Evolutionary conservation across 2,797 vertebrate genomes (phyloP).

Genomic region (Peromyscus nudipes): DNA sequence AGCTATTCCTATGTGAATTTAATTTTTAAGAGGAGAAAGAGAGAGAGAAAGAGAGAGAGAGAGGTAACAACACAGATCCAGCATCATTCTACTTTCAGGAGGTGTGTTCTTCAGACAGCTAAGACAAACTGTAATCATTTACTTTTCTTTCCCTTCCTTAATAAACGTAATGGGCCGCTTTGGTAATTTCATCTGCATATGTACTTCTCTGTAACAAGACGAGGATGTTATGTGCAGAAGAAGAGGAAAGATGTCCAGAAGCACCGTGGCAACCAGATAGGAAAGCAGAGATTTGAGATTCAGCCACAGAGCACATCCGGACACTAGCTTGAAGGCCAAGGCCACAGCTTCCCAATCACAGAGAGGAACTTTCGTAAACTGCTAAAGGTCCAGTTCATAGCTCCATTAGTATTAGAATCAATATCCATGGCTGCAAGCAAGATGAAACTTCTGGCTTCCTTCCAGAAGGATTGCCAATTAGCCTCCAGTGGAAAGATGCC

Average conservation of each 20-base stretch:
- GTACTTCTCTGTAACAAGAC: constrained; percentile 81
- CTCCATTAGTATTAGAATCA: constrained; percentile 76
- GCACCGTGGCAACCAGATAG: constrained; percentile 86
- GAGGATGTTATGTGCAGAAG: constrained; percentile 72
- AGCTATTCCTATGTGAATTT: constrained; percentile 76
- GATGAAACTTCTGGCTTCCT: constrained; percentile 47
- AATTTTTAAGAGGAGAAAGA: constrained; percentile 75
- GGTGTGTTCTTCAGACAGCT: constrained; percentile 76
- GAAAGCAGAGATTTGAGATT: constrained; percentile 84
- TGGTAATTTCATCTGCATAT: constrained; percentile 85
- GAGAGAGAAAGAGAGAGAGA: not conserved
- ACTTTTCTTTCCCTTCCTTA: constrained; percentile 71
- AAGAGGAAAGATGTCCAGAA: constrained; percentile 83
- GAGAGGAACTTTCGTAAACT: constrained; percentile 76
- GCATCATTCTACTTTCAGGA: constrained; percentile 58
- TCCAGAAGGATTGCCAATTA: constrained; percentile 42
- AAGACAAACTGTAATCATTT: constrained; percentile 79
- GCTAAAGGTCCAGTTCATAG: constrained; percentile 79
- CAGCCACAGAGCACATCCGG: constrained; percentile 81
- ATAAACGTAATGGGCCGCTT: constrained; percentile 85
- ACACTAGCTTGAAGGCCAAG: constrained; percentile 68
- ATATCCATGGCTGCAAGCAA: constrained; percentile 55
- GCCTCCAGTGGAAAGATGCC: constrained; percentile 4
- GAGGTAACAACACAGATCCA: not conserved
- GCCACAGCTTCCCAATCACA: constrained; percentile 75